These are phyloP conservation scores for Micrastur ruficollis DNA, from an alignment of 2,797 vertebrate species.

Conservation along the genomic window DNA sequence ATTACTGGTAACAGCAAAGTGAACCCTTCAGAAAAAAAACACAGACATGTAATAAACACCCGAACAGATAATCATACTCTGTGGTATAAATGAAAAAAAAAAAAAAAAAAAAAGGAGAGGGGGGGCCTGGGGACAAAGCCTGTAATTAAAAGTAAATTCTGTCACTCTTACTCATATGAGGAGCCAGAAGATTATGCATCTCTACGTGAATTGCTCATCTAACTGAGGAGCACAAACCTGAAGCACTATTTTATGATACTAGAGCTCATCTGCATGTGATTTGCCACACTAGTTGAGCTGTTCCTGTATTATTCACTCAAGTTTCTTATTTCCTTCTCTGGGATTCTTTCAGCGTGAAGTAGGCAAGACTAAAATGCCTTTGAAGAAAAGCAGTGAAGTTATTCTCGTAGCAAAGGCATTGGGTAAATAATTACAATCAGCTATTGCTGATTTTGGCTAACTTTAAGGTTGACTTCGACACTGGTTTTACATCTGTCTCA, in stretches of 20 bases:
- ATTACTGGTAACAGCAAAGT: not conserved
- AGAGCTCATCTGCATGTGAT: not conserved
- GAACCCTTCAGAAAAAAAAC: not conserved
- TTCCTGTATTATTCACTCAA: not conserved
- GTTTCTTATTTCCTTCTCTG: not conserved
- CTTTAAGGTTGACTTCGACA: not conserved
- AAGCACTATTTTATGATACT: not conserved
- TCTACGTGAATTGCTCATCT: not conserved
- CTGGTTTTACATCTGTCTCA: not conserved
- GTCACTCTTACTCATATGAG: not conserved
- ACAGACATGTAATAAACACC: not conserved
- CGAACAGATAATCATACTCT: not conserved
- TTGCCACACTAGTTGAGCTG: not conserved
- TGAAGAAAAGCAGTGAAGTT: not conserved
- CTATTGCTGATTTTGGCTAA: not conserved
- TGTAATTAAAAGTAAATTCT: not conserved
- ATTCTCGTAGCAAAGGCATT: not conserved
- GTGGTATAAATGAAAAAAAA: not conserved
- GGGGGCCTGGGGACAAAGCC: not conserved
- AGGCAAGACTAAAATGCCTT: not conserved
- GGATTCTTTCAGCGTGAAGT: not conserved
- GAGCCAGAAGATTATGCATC: not conserved
- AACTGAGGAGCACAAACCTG: not conserved
- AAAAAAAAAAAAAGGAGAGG: not conserved
- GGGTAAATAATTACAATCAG: not conserved